A percentile compares a stretch with the other conserved stretches of the same genome.
Evolutionary conservation across 2,797 vertebrate species (phyloP).

Genomic region (Cryptoblepharus egeriae): DNA sequence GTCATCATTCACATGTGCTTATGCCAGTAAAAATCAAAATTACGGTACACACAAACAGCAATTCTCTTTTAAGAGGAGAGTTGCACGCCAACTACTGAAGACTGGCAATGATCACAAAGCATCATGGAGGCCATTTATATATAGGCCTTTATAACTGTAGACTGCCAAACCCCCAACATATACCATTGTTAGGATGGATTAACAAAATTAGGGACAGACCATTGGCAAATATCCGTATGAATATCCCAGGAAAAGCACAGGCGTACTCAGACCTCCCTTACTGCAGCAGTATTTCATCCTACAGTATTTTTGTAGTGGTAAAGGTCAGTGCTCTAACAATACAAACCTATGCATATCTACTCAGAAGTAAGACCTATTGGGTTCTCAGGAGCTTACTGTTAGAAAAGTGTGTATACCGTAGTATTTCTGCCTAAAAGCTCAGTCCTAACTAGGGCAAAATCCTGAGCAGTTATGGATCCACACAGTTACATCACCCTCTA

Average conservation of each 20-base stretch:
- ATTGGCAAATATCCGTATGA: not conserved
- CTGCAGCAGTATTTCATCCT: not conserved
- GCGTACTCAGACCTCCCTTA: not conserved
- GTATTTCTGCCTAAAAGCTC: too few relatives aligned
- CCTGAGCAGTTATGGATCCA: too few relatives aligned
- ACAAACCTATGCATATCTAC: too few relatives aligned
- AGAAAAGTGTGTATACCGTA: too few relatives aligned
- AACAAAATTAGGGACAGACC: not conserved
- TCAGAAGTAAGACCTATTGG: too few relatives aligned
- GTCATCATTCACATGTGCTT: not conserved
- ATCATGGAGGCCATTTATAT: not conserved
- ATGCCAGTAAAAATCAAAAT: constrained; percentile 18
- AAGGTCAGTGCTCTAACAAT: not conserved
- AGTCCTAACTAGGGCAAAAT: too few relatives aligned
- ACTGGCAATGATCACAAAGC: not conserved
- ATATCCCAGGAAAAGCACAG: not conserved
- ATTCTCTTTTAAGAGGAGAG: constrained; percentile 2
- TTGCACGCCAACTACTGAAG: not conserved
- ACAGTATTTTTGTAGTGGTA: not conserved
- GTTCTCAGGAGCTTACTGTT: too few relatives aligned
- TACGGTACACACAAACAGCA: not conserved
- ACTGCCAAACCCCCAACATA: not conserved
- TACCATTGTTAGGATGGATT: not conserved
- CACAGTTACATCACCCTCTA: too few relatives aligned
- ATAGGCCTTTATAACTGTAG: not conserved